Evolutionary conservation across 2,888 invertebrate species (phyloP), one percentile per base, ranked within the genome.

Genomic region (Neoaliturus tenellus): DNA sequence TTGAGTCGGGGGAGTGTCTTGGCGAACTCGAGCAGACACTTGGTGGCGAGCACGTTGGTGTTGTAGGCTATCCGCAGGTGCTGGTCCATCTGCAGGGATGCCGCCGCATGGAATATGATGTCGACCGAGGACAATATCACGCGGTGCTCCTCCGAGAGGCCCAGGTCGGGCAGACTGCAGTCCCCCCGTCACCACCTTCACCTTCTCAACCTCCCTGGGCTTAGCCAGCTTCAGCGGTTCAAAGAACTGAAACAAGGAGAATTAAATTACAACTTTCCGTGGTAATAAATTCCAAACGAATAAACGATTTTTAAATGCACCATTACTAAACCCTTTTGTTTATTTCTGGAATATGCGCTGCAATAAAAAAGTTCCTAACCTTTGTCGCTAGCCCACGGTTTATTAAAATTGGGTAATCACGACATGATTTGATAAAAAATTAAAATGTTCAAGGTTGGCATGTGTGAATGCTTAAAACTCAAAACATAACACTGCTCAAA

Each of bases 21-120:
- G 28, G 86, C 86, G 20, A 86, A 48, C 58, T 85, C 85, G 35
- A 87, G 51, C 14, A 87, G 75, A 81, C 83, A 85, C 51, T 83
- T 84, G 35, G 86, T 86, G 23, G 86, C 82, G 71, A 83, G 80
- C 20, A 87, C 83, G 41, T 86, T 86, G 80, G 86, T 87, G 73
- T 83, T 62, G 73, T 84, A 85, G 12, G 86, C 87, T 12, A 85
- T 58, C 23, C 82, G 84, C 2, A 88, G 81, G 33, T 84, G 86
- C 44, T 87, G 87, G 58, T 87, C 85, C 84, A 88, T 88, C 41
- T 86, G 81, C 5, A 88, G 85, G 0, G 87, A 86, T 23, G 88
- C 88, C 5, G 88, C 88, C 17, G 83, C 83, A 44, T 88, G 88
- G 82, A 86, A 88, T 8, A 88, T 73, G 58, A 88, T 83, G 48